Evolutionary conservation across 2,888 invertebrate genomes (phyloP).

Genomic region (Tenthredo notha): DNA sequence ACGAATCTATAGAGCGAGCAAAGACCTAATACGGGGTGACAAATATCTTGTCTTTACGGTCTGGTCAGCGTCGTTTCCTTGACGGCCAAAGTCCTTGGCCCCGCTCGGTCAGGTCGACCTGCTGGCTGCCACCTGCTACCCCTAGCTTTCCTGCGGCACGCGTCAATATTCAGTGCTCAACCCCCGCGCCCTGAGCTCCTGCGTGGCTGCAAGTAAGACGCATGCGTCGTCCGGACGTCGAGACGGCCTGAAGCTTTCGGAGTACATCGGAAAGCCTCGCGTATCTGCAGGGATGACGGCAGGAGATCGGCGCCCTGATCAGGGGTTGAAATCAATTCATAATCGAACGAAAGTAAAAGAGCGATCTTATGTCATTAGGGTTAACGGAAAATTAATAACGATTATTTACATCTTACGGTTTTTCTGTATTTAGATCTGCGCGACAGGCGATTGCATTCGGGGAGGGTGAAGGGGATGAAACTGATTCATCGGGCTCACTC

Average conservation of each 20-base stretch:
- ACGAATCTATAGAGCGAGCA: not conserved
- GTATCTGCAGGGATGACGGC: slow-evolving; percentile 1
- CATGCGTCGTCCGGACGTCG: slow-evolving; percentile 31
- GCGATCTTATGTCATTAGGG: not conserved
- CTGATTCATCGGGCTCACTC: not conserved
- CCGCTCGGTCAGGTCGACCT: slow-evolving; percentile 63
- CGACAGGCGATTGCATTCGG: not conserved
- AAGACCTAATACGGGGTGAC: not conserved
- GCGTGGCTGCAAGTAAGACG: slow-evolving; percentile 3
- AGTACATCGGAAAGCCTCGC: slow-evolving; percentile 43
- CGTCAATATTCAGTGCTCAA: slow-evolving; percentile 71
- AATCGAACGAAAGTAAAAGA: not conserved
- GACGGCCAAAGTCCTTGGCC: slow-evolving; percentile 65
- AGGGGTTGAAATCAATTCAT: not conserved
- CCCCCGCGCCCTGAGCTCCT: slow-evolving; percentile 58
- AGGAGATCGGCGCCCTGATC: not conserved
- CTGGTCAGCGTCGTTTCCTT: not conserved
- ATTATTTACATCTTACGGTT: not conserved
- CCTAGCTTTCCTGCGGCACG: slow-evolving; percentile 70
- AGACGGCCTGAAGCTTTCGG: slow-evolving; percentile 40
- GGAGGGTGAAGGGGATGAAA: not conserved
- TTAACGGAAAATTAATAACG: not conserved
- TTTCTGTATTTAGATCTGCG: not conserved
- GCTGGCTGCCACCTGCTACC: slow-evolving; percentile 70
- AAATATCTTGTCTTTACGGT: not conserved